Evolutionary conservation across 2,888 invertebrate species (phyloP), one percentile per base, ranked within the genome.

Genomic region (Watsonalla binaria): DNA sequence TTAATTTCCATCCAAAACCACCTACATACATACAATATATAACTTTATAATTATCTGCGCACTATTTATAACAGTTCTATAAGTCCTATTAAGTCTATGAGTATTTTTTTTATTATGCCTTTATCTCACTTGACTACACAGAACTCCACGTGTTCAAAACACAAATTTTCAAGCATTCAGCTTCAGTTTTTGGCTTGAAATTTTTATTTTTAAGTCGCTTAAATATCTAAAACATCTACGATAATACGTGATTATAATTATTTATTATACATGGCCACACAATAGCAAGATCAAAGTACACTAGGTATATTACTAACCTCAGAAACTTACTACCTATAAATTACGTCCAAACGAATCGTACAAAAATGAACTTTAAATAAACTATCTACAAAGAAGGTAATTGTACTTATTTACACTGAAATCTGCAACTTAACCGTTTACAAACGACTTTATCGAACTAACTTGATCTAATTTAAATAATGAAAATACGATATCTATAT

Each of bases 141-240:
- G 78, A 80, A 83, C 78, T 72, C 68, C 68, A 67, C 69, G 90
- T 90, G 90, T 90, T 90, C 83, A 85, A 82, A 90, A 90, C 90
- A 90, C 90, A 80, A 86, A 89, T 89, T 90, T 90, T 88, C 89
- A 90, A 90, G 90, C 90, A 84, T 84, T 80, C 71, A 83, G 90
- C 90, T 90, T 88, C 74, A 82, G 84, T 84, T 90, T 90, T 90
- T 90, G 90, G 90, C 82, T 90, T 87, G 81, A 85, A 83, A 86
- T 42, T 42, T 42, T 42, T 80, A 84, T 86, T 80, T 78, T 78
- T 72, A 63, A 73, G 71, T 80, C 74, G 72, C 81, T 85, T 84
- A 84, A 13, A 60, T 56, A 35, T 70, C 78, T 84, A 80, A 68
- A 76, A 72, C 67, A 63, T 76, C 78, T 82, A 84, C 68, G 71